Base-by-base conservation (phyloP, 1,140 invertebrate species). In the Campodea augens region DNA sequence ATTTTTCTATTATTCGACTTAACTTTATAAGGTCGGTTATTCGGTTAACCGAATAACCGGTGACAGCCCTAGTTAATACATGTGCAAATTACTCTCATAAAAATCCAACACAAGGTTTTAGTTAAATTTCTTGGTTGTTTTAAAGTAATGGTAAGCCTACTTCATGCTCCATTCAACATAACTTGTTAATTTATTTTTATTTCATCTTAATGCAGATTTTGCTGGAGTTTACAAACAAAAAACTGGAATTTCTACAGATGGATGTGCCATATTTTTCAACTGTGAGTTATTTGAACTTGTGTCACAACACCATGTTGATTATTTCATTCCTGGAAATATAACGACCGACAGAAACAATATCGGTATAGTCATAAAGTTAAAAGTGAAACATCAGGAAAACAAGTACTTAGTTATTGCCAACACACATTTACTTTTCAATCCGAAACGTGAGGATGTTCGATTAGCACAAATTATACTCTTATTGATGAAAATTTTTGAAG, bases 351-450 rank as follows among this genome's bases (percentile, higher is more conserved):
- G 88, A 21, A 82, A 91, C 51, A 95, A 96, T 63, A 74, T 97
- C 32, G 90, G 74, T 0, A 55, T 95, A 21, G 70, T 93, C 25
- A 73, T 78, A 2, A 81, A 82, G 56, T 72, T 93, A 45, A 55
- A 62, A 5, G 60, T 74, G 0, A 70, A 65, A 48, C 49, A 55
- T 1, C 29, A 51, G 39, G 36, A 32, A 19, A 19, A 59, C 1
- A 62, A 60, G 4, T 62, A 74, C 18, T 60, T 89, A 40, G 71
- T 85, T 23, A 71, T 96, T 0, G 86, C 85, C 4, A 96, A 86
- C 3, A 96, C 91, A 0, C 92, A 97, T 66, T 65, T 97, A 15
- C 63, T 96, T 4, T 97, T 82, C 58, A 96, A 96, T 69, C 87
- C 86, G 0, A 76, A 66, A 53, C 63, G 91, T 22, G 74, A 81